Base-by-base conservation (phyloP, 2,113 vertebrate species). In the Nerophis lumbriciformis region DNA sequence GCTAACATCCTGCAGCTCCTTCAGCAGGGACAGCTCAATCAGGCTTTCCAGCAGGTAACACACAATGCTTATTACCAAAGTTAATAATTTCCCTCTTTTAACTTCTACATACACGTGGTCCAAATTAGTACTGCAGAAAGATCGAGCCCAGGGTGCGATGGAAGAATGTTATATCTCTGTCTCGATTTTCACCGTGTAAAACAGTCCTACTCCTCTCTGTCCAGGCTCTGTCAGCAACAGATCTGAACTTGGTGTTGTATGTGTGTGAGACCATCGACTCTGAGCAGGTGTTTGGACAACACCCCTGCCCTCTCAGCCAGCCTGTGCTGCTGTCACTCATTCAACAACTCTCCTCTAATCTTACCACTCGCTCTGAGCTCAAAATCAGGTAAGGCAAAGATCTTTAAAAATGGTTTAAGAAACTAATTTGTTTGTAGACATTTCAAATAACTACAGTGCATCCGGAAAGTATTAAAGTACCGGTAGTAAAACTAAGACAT, bases 291-390 rank as follows among this genome's bases (percentile, higher is more conserved):
- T 99, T 99, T 44, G 92, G 95, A 5, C 95, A 96, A 83, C 88
- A 91, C 19, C 92, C 96, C 0, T 99, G 97, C 61, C 94, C 95
- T 0, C 92, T 99, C 39, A 94, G 93, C 78, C 97, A 99, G 87
- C 96, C 97, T 0, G 97, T 99, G 69, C 92, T 99, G 77, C 93
- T 99, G 67, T 99, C 97, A 0, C 95, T 99, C 79, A 98, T 99
- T 77, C 97, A 99, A 88, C 97, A 99, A 84, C 92, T 99, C 12
- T 96, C 96, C 67, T 98, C 95, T 7, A 98, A 97, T 80, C 77
- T 99, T 65, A 88, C 92, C 6, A 95, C 94, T 19, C 93, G 93
- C 68, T 95, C 94, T 0, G 95, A 99, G 56, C 94, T 98, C 78
- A 99, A 99, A 83, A 87, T 99, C 80, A 94, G 93, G 97, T 99